Evolutionary conservation across 2,888 invertebrate genomes (phyloP).

Genomic region (Chromoteleia sp.): DNA sequence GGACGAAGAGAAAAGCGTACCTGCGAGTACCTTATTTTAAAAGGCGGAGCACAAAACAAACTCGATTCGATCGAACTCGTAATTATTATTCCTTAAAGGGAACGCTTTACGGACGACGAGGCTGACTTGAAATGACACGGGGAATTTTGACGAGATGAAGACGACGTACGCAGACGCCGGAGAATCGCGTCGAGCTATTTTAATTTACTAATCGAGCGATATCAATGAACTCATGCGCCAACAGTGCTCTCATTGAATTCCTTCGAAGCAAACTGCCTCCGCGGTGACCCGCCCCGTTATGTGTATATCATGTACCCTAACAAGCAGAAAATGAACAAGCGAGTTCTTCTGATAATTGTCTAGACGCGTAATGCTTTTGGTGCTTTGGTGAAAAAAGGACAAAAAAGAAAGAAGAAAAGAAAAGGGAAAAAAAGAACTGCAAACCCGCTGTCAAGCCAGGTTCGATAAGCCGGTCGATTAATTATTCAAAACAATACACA

Average conservation of each 20-base stretch:
- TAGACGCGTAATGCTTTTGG: constrained; percentile 44
- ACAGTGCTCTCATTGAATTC: constrained; percentile 83
- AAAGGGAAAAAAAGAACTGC: neutral
- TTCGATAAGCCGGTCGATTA: constrained; percentile 20
- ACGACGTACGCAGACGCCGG: constrained; percentile 31
- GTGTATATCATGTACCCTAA: constrained; percentile 66
- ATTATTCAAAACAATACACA: constrained; percentile 32
- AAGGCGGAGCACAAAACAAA: neutral
- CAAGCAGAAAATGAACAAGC: constrained; percentile 69
- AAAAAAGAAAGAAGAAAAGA: neutral
- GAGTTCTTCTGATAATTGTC: constrained; percentile 67
- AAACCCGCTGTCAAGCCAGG: neutral
- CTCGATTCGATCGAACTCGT: constrained; percentile 1
- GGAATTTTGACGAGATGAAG: constrained; percentile 46
- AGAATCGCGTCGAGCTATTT: constrained; percentile 79
- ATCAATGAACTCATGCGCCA: constrained; percentile 82
- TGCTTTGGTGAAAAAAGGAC: neutral
- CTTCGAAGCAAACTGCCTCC: constrained; percentile 66
- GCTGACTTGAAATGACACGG: constrained; percentile 37
- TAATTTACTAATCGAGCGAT: constrained; percentile 83
- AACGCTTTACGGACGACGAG: constrained; percentile 9
- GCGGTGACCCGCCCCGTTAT: constrained; percentile 65
- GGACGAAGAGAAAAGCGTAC: too few relatives aligned
- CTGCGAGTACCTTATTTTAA: neutral
- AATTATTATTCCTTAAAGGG: constrained; percentile 12